A percentile compares a stretch with the other conserved stretches of the same genome.
These are phyloP conservation scores for Sinhomidia bicolor DNA, from an alignment of 2,888 invertebrate species.

Conservation along the genomic window DNA sequence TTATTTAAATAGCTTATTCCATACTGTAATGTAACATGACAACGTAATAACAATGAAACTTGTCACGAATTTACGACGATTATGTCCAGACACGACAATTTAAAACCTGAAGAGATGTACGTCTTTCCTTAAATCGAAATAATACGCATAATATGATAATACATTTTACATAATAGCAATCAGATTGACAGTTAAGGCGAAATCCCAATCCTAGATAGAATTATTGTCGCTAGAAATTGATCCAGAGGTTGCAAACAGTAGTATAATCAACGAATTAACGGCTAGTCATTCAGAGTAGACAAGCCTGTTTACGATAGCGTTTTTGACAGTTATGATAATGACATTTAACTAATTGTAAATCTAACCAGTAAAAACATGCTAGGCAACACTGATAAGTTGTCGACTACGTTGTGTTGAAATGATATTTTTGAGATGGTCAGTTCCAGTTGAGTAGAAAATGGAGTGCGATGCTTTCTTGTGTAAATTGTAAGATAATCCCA, in stretches of 20 bases:
- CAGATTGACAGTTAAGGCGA: slow-evolving; percentile 1
- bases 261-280: neutral
- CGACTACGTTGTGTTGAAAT: neutral
- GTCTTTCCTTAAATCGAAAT: neutral
- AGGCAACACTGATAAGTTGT: slow-evolving; percentile 25
- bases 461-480: neutral
- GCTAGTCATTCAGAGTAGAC: neutral
- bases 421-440: slow-evolving; percentile 19
- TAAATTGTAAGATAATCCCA: neutral
- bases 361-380: neutral
- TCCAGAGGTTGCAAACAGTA: slow-evolving; percentile 10
- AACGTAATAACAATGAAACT: no score
- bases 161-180: neutral
- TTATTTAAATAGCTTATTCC: no score
- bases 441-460: neutral
- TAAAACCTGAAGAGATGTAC: no score
- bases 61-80: no score
- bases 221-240: slow-evolving; percentile 58
- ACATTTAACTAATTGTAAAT: neutral
- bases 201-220: neutral
- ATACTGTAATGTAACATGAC: no score
- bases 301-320: neutral
- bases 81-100: no score
- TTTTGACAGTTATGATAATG: no score
- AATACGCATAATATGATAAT: neutral